phyloP scores from a whole-genome alignment of 2,888 invertebrate species.

The Philopedon plagiatum region DNA sequence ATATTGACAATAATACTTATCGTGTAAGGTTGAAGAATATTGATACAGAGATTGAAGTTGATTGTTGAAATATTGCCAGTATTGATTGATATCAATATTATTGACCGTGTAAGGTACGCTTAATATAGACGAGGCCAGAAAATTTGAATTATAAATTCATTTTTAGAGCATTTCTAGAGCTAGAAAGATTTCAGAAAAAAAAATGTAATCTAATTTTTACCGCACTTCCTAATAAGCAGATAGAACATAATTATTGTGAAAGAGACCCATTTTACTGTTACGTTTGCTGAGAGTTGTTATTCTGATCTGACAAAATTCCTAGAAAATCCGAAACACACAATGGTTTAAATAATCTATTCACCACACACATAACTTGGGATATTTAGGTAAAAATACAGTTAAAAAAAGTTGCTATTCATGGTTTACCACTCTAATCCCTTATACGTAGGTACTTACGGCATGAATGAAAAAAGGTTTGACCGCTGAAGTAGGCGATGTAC shows the following conservation, averaged over 20 bases:
- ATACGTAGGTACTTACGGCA: slow-evolving; percentile 60
- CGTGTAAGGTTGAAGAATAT: too few relatives aligned
- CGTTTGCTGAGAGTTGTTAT: neutral
- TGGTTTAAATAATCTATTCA: slow-evolving; percentile 23
- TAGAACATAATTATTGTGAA: neutral
- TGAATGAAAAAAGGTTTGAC: slow-evolving; percentile 62
- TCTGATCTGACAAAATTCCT: slow-evolving; percentile 1
- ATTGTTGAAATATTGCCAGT: too few relatives aligned
- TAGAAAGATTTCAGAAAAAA: too few relatives aligned
- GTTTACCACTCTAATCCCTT: slow-evolving; percentile 58
- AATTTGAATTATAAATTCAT: too few relatives aligned
- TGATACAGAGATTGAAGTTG: too few relatives aligned
- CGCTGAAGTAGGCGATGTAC: slow-evolving; percentile 66
- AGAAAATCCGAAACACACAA: slow-evolving; percentile 17
- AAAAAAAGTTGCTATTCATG: slow-evolving; percentile 53
- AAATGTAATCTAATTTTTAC: too few relatives aligned
- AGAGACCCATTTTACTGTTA: neutral
- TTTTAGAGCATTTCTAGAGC: too few relatives aligned
- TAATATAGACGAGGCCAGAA: too few relatives aligned
- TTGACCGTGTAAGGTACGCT: too few relatives aligned
- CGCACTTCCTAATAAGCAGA: too few relatives aligned
- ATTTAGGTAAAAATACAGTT: slow-evolving; percentile 47
- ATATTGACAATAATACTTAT: too few relatives aligned
- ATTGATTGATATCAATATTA: too few relatives aligned
- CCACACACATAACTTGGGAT: slow-evolving; percentile 24